phyloP scores from a whole-genome alignment of 2,888 invertebrate genomes.

The Andrena bucephala region DNA sequence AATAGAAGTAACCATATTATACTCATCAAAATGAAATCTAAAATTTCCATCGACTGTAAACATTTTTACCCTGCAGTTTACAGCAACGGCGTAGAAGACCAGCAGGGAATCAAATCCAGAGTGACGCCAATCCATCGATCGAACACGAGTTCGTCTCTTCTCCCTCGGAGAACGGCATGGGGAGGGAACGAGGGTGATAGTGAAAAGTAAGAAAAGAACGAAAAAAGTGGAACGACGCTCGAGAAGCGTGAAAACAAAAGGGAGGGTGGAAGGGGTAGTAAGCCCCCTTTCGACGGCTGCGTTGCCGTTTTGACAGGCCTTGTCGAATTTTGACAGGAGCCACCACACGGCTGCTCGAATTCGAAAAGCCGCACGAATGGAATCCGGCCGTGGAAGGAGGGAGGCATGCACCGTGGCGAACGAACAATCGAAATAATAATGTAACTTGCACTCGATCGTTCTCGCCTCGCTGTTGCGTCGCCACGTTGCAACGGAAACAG shows the following conservation, averaged over 20 bases:
- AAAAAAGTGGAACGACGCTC: constrained; percentile 39
- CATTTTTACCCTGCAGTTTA: no score
- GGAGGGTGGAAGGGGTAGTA: constrained; percentile 42
- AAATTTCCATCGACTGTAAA: no score
- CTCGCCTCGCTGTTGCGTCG: constrained; percentile 9
- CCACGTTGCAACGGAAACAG: neutral
- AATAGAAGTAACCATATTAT: no score
- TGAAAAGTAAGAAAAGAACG: constrained; percentile 4
- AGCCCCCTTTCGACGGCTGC: constrained; percentile 38
- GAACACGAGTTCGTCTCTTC: neutral
- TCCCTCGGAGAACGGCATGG: constrained; percentile 1
- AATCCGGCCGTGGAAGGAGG: constrained; percentile 16
- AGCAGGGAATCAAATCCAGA: no score
- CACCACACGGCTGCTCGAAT: constrained; percentile 56
- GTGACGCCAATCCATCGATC: no score
- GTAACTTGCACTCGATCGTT: constrained; percentile 72
- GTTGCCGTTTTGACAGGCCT: constrained; percentile 77
- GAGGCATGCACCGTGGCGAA: constrained; percentile 66
- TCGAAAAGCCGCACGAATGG: constrained; percentile 48
- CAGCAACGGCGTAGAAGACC: no score
- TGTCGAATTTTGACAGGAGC: constrained; percentile 80
- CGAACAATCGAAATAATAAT: constrained; percentile 78
- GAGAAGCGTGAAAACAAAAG: constrained; percentile 63
- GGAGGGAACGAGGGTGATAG: neutral
- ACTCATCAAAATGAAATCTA: no score